Percentiles rank a stretch among this genome's conserved stretches.
Conservation (phyloP, 2,888 invertebrate species). For the Tachina lurida region DNA sequence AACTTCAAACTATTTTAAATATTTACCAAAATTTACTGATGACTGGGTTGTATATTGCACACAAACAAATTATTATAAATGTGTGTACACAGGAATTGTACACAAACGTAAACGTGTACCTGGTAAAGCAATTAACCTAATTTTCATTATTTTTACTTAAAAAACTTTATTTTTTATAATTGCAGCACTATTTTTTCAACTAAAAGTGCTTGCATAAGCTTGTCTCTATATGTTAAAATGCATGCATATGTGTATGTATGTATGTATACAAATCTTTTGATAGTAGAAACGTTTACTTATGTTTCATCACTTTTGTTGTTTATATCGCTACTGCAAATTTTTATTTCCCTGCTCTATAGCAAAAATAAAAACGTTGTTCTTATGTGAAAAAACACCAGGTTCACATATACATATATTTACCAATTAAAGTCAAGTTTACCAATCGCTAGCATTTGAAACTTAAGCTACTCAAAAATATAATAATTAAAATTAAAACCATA, state of each 20-base stretch:
- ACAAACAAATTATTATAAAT: background rate
- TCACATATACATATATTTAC: no score
- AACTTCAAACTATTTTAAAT: no score
- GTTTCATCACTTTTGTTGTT: slow-evolving; percentile 54
- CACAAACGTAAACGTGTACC: slow-evolving; percentile 61
- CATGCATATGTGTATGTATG: background rate
- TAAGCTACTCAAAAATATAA: no score
- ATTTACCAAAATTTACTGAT: no score
- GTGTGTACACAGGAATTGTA: slow-evolving; percentile 27
- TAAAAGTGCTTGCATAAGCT: background rate
- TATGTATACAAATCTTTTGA: background rate
- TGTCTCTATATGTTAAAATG: background rate
- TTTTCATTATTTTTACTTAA: slow-evolving; percentile 47
- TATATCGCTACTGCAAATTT: slow-evolving; percentile 15
- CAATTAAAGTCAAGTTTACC: background rate
- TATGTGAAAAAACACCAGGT: background rate
- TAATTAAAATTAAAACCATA: no score
- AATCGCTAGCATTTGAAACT: no score
- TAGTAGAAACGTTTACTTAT: background rate
- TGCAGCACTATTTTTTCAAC: background rate
- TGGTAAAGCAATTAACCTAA: slow-evolving; percentile 71
- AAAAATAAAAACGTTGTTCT: slow-evolving; percentile 4
- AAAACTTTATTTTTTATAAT: slow-evolving; percentile 23
- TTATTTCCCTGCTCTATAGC: slow-evolving; percentile 32
- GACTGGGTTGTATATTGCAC: background rate